Evolutionary conservation across 2,888 invertebrate genomes (phyloP).

Genomic region (Psylliodes chrysocephalus): DNA sequence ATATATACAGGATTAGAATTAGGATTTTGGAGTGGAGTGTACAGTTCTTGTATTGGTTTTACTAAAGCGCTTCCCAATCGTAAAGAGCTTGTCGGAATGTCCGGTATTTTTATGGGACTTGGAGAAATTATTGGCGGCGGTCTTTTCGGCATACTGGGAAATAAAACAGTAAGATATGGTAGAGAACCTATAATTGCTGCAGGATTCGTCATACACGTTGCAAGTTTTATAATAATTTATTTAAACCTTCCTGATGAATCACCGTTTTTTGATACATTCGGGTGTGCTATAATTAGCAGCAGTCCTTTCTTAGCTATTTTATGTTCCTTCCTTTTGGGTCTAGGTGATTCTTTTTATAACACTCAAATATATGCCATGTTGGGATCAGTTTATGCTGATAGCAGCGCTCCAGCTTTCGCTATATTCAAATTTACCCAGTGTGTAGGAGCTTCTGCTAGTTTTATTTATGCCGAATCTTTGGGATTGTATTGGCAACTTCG

Average conservation of each 20-base stretch:
- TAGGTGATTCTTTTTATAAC: slow-evolving; percentile 98
- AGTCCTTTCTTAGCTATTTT: slow-evolving; percentile 75
- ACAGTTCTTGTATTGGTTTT: slow-evolving; percentile 91
- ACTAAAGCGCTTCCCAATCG: slow-evolving; percentile 80
- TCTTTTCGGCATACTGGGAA: slow-evolving; percentile 91
- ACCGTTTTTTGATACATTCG: slow-evolving; percentile 75
- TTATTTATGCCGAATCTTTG: slow-evolving; percentile 82
- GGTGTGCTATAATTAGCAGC: slow-evolving; percentile 68
- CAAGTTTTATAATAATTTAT: slow-evolving; percentile 86
- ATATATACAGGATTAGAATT: slow-evolving; percentile 94
- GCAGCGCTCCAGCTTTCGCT: slow-evolving; percentile 96
- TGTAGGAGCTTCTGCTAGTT: slow-evolving; percentile 84
- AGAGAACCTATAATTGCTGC: slow-evolving; percentile 90
- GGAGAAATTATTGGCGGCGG: slow-evolving; percentile 92
- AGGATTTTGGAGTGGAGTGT: slow-evolving; percentile 97
- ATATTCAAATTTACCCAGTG: slow-evolving; percentile 97
- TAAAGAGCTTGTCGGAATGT: slow-evolving; percentile 89
- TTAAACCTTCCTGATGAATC: slow-evolving; percentile 87
- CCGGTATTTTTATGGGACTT: slow-evolving; percentile 92
- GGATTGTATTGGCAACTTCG: slow-evolving; percentile 78
- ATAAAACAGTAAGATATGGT: slow-evolving; percentile 84
- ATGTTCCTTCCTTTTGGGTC: slow-evolving; percentile 91
- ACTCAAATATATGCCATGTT: slow-evolving; percentile 95
- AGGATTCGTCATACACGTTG: slow-evolving; percentile 87
- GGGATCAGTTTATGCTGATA: slow-evolving; percentile 86